phyloP scores from a whole-genome alignment of 2,888 invertebrate species.

The Hemicrepidius hirtus region DNA sequence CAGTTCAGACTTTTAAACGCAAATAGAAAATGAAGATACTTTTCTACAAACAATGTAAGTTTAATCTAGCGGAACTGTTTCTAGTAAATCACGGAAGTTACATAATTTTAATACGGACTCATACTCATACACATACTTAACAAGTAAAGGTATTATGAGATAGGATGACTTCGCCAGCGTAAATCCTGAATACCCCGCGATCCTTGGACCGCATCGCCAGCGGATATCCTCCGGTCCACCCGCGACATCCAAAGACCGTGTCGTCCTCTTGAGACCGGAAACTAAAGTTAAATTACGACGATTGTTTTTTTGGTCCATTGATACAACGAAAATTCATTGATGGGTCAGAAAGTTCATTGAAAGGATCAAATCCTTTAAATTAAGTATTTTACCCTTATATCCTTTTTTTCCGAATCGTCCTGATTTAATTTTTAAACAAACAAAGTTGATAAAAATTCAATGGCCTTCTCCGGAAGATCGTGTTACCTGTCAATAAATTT shows the following conservation, averaged over 20 bases:
- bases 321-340: conserved; percentile 27
- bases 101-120: conserved; percentile 42
- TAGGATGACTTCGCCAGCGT: conserved; percentile 66
- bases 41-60: too few species aligned
- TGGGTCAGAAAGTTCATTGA: not conserved
- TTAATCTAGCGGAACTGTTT: conserved; percentile 6
- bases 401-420: not conserved
- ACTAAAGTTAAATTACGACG: conserved; percentile 14
- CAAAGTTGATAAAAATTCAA: not conserved
- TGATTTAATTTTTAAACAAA: not conserved
- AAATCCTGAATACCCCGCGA: conserved; percentile 69
- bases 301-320: conserved; percentile 26
- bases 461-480: not conserved
- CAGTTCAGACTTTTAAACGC: too few species aligned
- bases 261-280: conserved; percentile 43
- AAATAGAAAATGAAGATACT: too few species aligned
- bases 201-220: conserved; percentile 71
- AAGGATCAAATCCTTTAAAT: not conserved
- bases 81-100: conserved; percentile 43
- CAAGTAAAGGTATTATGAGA: conserved; percentile 27
- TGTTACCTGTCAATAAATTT: not conserved
- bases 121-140: conserved; percentile 40
- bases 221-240: conserved; percentile 70
- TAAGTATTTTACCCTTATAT: not conserved
- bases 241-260: conserved; percentile 52